Base-by-base conservation (phyloP, 2,888 invertebrate genomes). In the Cerceris ruficornis region DNA sequence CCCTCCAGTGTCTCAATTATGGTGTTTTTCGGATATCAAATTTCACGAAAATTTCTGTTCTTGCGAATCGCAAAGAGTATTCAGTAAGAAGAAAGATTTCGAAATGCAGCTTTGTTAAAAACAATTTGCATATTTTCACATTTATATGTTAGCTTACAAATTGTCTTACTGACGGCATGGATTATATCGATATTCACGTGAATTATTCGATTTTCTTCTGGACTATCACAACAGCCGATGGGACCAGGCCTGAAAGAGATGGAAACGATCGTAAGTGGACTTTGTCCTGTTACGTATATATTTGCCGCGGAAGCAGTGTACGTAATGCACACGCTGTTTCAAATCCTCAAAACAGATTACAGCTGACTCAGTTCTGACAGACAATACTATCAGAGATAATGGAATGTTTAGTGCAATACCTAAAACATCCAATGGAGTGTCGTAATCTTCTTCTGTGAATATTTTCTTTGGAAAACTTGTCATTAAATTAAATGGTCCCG, bases 401-500 rank as follows among this genome's bases (percentile, higher is more conserved):
- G 11, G 69, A 74, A 49, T 57, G 43, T 61, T 28, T 17, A 62
- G 41, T 69, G 1, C 6, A 62, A 50, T 93, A 97, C 97, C 97
- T 93, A 99, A 94, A 81, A 95, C 94, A 85, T 96, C 96, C 84
- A 99, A 93, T 0, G 98, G 97, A 90, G 96, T 96, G 74, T 97
- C 96, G 93, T 97, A 98, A 91, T 99, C 98, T 4, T 98, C 98
- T 11, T 93, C 94, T 0, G 94, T 94, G 91, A 98, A 99, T 66
- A 98, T 95, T 93, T 97, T 97, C 89, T 95, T 96, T 7, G 99
- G 98, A 93, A 98, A 99, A 88, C 95, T 96, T 2, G 98, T 98
- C 96, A 98, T 98, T 84, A 99, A 93, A 69, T 95, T 95, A 93
- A 98, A 98, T 6, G 94, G 93, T 58, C 93, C 94, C 0, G 93